phyloP scores from a whole-genome alignment of 2,888 invertebrate species.

The Mystacides longicornis region DNA sequence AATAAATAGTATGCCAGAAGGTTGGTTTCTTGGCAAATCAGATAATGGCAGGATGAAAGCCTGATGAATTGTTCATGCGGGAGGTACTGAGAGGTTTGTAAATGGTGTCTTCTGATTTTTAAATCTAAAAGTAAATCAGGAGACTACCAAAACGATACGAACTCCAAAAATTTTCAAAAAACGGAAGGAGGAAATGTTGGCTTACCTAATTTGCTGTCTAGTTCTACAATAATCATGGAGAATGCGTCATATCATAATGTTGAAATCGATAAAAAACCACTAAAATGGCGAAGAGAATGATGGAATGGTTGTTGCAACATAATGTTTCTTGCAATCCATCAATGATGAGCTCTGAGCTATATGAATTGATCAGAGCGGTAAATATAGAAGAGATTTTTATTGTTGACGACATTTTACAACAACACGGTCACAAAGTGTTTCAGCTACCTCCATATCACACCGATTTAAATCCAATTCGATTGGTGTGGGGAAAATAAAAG shows the following conservation, averaged over 20 bases:
- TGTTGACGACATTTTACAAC: not conserved
- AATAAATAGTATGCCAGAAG: too few species aligned
- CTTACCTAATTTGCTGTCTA: conserved; percentile 1
- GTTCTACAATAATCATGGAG: not conserved
- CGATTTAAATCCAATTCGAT: conserved; percentile 3
- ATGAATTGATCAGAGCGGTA: not conserved
- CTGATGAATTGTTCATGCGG: conserved; percentile 1
- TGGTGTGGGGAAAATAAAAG: not conserved
- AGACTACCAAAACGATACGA: too few species aligned
- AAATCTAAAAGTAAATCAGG: too few species aligned
- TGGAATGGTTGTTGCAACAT: not conserved
- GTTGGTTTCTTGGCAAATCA: too few species aligned
- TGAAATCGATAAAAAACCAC: not conserved
- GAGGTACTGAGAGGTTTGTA: not conserved
- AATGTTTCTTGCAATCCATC: not conserved
- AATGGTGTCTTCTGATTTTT: too few species aligned
- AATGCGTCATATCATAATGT: conserved; percentile 4
- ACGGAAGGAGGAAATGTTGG: too few species aligned
- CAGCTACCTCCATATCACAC: conserved; percentile 2
- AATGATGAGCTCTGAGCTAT: not conserved
- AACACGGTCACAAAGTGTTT: not conserved
- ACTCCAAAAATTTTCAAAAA: not conserved
- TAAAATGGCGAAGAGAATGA: not conserved
- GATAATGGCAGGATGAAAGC: too few species aligned
- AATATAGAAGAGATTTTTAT: not conserved